Percentiles rank a stretch among this genome's conserved stretches.
phyloP scores from a whole-genome alignment of 2,797 vertebrate species.

The Dendrocincla tyrannina region DNA sequence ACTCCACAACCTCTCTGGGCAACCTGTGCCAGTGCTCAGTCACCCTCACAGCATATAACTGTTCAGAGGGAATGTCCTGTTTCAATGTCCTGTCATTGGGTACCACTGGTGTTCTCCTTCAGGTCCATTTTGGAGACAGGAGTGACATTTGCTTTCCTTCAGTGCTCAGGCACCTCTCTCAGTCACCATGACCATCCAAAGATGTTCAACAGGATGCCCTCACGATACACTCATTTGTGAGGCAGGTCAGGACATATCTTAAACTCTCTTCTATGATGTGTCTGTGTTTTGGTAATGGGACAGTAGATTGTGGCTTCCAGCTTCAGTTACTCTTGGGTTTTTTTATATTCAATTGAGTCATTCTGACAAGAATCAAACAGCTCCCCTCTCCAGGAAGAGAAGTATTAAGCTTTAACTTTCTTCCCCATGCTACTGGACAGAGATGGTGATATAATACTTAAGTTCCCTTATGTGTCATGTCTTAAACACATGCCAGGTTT shows the following conservation, averaged over 20 bases:
- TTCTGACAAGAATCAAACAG: not conserved
- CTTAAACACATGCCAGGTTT: not conserved
- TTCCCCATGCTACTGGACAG: not conserved
- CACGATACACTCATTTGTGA: not conserved
- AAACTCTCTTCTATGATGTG: not conserved
- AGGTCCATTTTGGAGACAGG: not conserved
- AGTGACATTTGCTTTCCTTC: not conserved
- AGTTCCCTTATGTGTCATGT: not conserved
- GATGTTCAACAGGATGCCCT: not conserved
- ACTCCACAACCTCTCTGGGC: not conserved
- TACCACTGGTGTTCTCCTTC: not conserved
- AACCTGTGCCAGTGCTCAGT: not conserved
- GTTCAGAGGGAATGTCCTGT: not conserved
- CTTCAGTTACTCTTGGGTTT: not conserved
- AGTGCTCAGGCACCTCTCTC: not conserved
- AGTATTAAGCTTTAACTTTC: not conserved
- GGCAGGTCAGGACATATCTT: rapidly evolving
- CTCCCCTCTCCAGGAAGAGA: not conserved
- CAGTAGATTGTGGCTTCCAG: not conserved
- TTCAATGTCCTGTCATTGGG: not conserved
- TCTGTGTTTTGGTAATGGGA: not conserved
- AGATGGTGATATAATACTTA: not conserved
- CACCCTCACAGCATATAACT: not conserved
- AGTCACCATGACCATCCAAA: not conserved
- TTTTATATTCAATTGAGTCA: not conserved